These are phyloP conservation scores for Onychomys arenicola DNA, from an alignment of 2,797 vertebrate species.

Conservation along the genomic window DNA sequence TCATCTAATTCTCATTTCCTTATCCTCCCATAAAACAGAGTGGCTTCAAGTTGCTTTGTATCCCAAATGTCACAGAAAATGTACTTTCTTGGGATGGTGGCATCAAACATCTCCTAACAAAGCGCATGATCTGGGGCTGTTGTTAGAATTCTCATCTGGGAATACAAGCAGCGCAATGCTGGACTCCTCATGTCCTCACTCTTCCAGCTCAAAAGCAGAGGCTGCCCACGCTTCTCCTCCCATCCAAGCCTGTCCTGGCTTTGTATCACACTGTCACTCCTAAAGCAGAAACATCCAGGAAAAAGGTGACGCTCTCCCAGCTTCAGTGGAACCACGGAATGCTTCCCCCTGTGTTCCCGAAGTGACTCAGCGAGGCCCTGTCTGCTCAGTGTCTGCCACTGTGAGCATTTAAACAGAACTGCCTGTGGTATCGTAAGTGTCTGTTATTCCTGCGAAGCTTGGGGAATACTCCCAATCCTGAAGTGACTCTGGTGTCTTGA, in stretches of 20 bases:
- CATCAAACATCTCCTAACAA: constrained; percentile 25
- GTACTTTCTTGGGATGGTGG: not conserved
- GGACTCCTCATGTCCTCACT: accelerated
- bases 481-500: not conserved
- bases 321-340: not conserved
- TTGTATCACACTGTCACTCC: not conserved
- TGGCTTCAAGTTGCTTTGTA: not conserved
- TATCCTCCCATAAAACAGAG: constrained; percentile 16
- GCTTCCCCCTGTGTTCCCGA: not conserved
- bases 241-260: not conserved
- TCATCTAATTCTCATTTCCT: not conserved
- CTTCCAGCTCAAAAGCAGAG: not conserved
- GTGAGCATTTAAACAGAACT: not conserved
- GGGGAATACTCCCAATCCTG: not conserved
- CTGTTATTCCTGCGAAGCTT: not conserved
- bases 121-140: not conserved
- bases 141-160: not conserved
- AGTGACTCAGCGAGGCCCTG: not conserved
- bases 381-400: not conserved
- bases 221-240: not conserved
- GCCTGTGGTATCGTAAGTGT: not conserved
- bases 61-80: constrained; percentile 9
- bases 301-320: not conserved
- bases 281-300: not conserved
- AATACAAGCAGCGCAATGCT: not conserved